Evolutionary conservation across 2,797 vertebrate species (phyloP).

Genomic region (Cynodonichthys magdalenae): DNA sequence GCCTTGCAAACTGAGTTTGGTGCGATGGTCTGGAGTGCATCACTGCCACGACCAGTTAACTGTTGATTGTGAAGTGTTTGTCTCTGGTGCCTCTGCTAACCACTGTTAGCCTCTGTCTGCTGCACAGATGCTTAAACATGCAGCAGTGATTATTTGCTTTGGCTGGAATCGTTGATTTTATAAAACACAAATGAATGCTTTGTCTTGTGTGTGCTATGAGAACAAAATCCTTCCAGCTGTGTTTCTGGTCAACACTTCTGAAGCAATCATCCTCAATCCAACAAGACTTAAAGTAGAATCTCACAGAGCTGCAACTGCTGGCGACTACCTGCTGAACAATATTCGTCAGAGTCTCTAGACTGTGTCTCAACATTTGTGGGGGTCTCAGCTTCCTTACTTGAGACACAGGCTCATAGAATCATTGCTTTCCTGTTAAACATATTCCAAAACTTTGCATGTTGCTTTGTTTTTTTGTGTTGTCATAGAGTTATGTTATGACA

Average conservation of each 20-base stretch:
- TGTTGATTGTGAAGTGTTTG: conserved; percentile 51
- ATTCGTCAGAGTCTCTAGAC: no score
- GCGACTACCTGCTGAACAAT: no score
- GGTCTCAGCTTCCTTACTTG: no score
- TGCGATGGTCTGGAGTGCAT: conserved; percentile 32
- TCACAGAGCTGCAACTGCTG: no score
- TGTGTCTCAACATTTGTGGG: no score
- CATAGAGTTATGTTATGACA: no score
- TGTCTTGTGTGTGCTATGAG: not conserved
- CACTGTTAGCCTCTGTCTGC: conserved; percentile 20
- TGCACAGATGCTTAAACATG: conserved; percentile 20
- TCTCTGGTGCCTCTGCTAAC: conserved; percentile 34
- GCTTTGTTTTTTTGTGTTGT: no score
- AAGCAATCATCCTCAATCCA: not conserved
- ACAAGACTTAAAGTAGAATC: not conserved
- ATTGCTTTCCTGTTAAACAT: no score
- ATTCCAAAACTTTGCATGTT: no score
- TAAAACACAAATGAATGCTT: not conserved
- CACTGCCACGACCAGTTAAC: conserved; percentile 31
- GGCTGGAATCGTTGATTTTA: conserved; percentile 22
- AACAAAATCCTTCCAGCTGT: not conserved
- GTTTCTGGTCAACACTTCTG: conserved; percentile 13
- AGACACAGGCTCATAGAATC: no score
- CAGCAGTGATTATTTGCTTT: conserved; percentile 36
- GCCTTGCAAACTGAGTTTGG: conserved; percentile 48